Conservation (phyloP, 2,113 vertebrate species). For the Bubalus kerabau region DNA sequence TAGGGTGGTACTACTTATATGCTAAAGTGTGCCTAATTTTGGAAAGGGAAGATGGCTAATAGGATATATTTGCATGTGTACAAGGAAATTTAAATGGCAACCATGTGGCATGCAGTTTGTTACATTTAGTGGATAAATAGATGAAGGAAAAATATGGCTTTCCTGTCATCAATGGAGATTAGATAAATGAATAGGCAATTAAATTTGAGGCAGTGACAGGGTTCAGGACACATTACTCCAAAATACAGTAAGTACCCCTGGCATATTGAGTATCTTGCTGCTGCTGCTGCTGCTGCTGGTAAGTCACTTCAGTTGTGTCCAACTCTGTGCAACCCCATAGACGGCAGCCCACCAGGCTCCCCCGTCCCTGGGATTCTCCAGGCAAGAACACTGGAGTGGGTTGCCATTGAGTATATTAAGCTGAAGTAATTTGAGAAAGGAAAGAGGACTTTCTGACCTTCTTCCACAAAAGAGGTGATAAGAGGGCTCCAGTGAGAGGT, state of each 20-base stretch:
- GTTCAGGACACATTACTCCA: not conserved
- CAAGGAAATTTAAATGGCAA: not conserved
- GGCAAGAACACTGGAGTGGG: too few species aligned
- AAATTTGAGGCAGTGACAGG: not conserved
- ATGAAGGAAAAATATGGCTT: not conserved
- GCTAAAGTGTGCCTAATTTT: not conserved
- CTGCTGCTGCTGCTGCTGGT: too few species aligned
- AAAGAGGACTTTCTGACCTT: not conserved
- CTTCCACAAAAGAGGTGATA: not conserved
- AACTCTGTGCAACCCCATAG: too few species aligned
- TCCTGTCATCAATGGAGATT: not conserved
- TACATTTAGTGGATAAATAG: not conserved
- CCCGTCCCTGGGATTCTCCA: too few species aligned
- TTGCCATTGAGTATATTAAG: not conserved
- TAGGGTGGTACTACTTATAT: not conserved
- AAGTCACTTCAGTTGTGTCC: too few species aligned
- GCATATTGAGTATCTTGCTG: not conserved
- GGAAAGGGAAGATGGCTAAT: not conserved
- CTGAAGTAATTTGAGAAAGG: not conserved
- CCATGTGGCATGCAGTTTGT: not conserved
- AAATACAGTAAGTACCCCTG: not conserved
- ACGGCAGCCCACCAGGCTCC: too few species aligned
- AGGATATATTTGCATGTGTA: not conserved
- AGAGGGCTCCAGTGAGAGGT: not conserved
- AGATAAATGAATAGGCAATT: not conserved